Evolutionary conservation across 92 coral and sea anemone genomes (phyloP).

Genomic region (Parazoanthus darwini): DNA sequence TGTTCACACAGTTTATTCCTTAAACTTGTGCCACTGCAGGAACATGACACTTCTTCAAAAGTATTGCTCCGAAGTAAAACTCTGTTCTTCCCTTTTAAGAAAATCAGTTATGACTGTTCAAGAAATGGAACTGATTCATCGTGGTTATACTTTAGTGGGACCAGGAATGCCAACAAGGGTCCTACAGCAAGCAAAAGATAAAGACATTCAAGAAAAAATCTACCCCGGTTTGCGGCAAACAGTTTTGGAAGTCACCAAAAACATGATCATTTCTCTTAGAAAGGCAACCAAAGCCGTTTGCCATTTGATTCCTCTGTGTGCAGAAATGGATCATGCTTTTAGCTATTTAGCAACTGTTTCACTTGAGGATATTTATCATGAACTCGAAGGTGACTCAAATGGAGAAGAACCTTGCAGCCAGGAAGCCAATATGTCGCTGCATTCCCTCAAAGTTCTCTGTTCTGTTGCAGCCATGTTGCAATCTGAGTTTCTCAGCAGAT

Average conservation of each 20-base stretch:
- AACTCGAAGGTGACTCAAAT: neutral
- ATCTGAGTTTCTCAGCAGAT: constrained; percentile 79
- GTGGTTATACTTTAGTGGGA: constrained; percentile 81
- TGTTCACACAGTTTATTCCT: constrained; percentile 18
- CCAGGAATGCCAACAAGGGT: constrained; percentile 55
- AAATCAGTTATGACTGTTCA: constrained; percentile 82
- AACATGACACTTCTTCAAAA: constrained; percentile 45
- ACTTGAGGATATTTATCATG: constrained; percentile 11
- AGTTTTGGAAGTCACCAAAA: constrained; percentile 50
- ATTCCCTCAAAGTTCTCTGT: constrained; percentile 56
- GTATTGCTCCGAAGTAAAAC: constrained; percentile 48
- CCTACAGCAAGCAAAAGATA: constrained; percentile 34
- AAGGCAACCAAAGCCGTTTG: constrained; percentile 45
- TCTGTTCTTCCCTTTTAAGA: constrained; percentile 52
- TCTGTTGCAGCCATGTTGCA: constrained; percentile 62
- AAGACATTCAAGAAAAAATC: constrained; percentile 37
- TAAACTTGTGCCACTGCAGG: constrained; percentile 33
- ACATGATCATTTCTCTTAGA: constrained; percentile 42
- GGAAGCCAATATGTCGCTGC: constrained; percentile 53
- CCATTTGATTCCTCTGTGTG: constrained; percentile 47
- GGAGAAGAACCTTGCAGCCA: neutral
- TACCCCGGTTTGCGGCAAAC: constrained; percentile 66
- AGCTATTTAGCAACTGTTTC: constrained; percentile 61
- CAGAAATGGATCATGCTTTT: constrained; percentile 60
- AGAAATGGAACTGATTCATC: constrained; percentile 79